Conservation (phyloP, 35 echinoderm and acorn worm genomes). For the Stichopus chloronotus region DNA sequence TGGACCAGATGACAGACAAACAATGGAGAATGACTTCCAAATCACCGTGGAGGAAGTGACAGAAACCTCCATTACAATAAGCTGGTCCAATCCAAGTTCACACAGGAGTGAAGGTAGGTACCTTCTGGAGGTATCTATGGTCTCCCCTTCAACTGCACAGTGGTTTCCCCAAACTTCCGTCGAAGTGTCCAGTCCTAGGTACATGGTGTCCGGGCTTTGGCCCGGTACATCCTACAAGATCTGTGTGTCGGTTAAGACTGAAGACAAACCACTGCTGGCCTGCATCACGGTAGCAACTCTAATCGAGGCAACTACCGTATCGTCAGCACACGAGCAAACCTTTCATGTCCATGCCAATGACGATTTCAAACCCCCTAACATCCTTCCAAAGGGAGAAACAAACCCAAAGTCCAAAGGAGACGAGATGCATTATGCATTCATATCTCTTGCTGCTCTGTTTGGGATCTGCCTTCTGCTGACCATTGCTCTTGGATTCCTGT, state of each 20-base stretch:
- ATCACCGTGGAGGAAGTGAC: background rate
- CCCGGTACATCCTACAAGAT: constrained; percentile 50
- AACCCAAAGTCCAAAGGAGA: background rate
- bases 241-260: constrained; percentile 43
- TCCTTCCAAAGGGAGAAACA: background rate
- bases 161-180: background rate
- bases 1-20: background rate
- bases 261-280: background rate
- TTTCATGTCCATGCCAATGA: background rate
- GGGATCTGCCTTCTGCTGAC: constrained; percentile 36
- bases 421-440: constrained; percentile 41
- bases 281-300: background rate
- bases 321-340: background rate
- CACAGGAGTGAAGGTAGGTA: background rate
- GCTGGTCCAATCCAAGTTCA: background rate
- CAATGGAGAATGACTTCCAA: background rate
- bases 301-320: background rate
- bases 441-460: constrained; percentile 29
- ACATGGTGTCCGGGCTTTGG: constrained; percentile 36
- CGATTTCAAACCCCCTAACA: background rate
- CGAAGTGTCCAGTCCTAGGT: background rate
- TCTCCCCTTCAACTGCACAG: background rate
- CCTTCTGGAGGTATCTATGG: background rate
- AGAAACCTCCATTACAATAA: background rate
- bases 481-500: background rate